phyloP scores from a whole-genome alignment of 2,888 invertebrate species.

The Nebria brevicollis region DNA sequence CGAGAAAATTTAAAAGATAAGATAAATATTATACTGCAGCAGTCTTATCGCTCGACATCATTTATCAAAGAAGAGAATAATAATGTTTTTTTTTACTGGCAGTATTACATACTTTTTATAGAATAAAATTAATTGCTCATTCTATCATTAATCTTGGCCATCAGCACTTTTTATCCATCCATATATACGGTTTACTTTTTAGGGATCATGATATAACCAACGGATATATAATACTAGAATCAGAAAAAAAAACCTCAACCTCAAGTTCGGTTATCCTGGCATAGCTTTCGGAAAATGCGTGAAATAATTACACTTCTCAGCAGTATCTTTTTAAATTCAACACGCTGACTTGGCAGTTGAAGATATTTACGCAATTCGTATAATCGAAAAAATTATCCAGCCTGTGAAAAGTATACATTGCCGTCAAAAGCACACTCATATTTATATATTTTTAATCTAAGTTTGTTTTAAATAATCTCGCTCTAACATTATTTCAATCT shows the following conservation, averaged over 20 bases:
- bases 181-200: conserved; percentile 17
- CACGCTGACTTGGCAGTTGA: background rate
- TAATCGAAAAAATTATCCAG: no score
- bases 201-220: conserved; percentile 4
- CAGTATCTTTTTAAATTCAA: background rate
- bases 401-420: no score
- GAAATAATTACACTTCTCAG: conserved; percentile 17
- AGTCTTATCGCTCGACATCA: conserved; percentile 22
- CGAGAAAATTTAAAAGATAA: background rate
- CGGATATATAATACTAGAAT: conserved; percentile 10
- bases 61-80: conserved; percentile 29
- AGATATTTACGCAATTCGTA: no score
- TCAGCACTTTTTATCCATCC: conserved; percentile 13
- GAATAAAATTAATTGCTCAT: conserved; percentile 30
- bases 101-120: conserved; percentile 30
- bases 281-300: conserved; percentile 19
- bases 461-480: no score
- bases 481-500: no score
- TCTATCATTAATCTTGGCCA: conserved; percentile 25
- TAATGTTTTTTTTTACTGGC: conserved; percentile 23
- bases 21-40: background rate
- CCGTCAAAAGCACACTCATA: no score
- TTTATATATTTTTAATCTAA: no score
- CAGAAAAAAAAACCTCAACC: background rate
- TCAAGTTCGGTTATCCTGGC: background rate